Conservation (phyloP, 2,797 vertebrate genomes). For the Arrhamphus sclerolepis region DNA sequence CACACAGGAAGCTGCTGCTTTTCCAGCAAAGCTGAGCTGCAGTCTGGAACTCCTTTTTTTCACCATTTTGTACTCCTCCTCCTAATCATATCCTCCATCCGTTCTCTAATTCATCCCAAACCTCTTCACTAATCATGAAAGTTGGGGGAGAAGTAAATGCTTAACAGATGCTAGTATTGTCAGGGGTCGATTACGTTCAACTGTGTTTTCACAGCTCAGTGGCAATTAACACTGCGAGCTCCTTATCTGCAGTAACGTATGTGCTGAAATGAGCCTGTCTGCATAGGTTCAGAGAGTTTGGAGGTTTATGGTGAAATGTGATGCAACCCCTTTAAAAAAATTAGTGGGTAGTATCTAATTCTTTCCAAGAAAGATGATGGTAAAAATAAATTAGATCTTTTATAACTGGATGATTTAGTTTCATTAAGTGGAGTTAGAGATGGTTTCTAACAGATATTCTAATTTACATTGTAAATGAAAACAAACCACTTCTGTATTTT, state of each 20-base stretch:
- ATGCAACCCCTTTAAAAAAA: no score
- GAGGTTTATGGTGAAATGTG: no score
- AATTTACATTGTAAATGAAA: no score
- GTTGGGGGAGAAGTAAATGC: constrained; percentile 56
- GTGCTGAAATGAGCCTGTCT: no score
- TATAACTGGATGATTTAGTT: no score
- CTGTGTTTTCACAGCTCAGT: constrained; percentile 49
- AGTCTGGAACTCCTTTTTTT: constrained; percentile 18
- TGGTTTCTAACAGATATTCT: no score
- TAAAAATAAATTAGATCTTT: no score
- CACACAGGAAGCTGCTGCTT: constrained; percentile 59
- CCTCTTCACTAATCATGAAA: constrained; percentile 65
- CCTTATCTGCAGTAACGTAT: constrained; percentile 25
- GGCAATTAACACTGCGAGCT: constrained; percentile 17
- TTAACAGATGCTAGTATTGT: constrained; percentile 62
- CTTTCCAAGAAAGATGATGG: no score
- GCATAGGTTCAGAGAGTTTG: no score
- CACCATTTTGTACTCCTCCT: constrained; percentile 53
- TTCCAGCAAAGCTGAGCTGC: constrained; percentile 45
- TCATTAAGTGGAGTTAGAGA: no score
- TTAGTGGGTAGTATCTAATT: no score
- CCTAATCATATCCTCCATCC: constrained; percentile 60
- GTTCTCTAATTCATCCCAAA: constrained; percentile 63
- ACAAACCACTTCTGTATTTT: no score
- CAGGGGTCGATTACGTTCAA: constrained; percentile 49